phyloP scores from a whole-genome alignment of 2,888 invertebrate species.

The Megastigmus dorsalis region DNA sequence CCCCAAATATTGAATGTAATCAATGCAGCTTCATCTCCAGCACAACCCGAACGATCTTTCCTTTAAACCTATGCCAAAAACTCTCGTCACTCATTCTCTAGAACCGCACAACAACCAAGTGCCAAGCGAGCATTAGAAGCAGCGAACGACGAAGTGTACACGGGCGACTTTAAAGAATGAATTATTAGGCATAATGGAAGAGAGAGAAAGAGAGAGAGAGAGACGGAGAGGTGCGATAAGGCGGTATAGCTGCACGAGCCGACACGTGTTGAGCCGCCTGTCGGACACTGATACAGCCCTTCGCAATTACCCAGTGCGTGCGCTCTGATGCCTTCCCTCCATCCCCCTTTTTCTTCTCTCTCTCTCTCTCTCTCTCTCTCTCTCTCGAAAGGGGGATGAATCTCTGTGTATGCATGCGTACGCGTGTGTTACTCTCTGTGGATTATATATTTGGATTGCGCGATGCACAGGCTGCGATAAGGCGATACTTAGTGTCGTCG shows the following conservation, averaged over 20 bases:
- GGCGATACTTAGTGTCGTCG: too few relatives aligned
- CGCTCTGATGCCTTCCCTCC: too few relatives aligned
- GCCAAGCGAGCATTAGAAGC: too few relatives aligned
- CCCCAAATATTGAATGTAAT: too few relatives aligned
- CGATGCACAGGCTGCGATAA: constrained; percentile 51
- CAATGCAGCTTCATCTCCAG: background rate
- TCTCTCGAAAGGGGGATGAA: background rate
- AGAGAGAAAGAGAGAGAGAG: constrained; percentile 54
- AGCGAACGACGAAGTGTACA: constrained; percentile 52
- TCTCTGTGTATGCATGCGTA: too few relatives aligned
- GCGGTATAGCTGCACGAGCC: constrained; percentile 59
- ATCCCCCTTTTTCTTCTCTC: background rate
- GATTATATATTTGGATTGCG: constrained; percentile 52
- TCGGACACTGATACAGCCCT: constrained; percentile 58
- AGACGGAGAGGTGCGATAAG: constrained; percentile 49
- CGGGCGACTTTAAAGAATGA: constrained; percentile 65
- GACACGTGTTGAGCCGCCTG: constrained; percentile 61
- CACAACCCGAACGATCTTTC: too few relatives aligned
- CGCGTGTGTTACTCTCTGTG: background rate
- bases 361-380: background rate
- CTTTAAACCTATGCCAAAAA: too few relatives aligned
- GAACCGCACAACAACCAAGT: too few relatives aligned
- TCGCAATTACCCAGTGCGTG: constrained; percentile 22
- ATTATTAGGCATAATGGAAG: constrained; percentile 73
- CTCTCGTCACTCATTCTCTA: too few relatives aligned